Base-by-base conservation (phyloP, 2,888 invertebrate species). In the Aphelenchoides bicaudatus region DNA sequence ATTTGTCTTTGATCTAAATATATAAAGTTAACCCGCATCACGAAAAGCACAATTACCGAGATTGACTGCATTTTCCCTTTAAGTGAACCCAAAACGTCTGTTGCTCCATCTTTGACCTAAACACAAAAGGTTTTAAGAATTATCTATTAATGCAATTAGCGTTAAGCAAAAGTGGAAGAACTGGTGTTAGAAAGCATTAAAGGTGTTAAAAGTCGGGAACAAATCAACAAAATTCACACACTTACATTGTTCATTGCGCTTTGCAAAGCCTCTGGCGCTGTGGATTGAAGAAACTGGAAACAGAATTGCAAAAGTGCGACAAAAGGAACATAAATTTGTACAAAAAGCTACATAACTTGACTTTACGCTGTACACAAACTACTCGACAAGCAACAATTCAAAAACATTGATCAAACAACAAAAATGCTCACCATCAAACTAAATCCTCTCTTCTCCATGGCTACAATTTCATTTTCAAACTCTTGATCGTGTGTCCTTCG, bases 401-500 rank as follows among this genome's bases (percentile, higher is more conserved):
- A n/a, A 10, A 43, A 43, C 25, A 25, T 27, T n/a, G 37, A 23
- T 21, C 21, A 30, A 51, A 51, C 19, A 19, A 8, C 8, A 43
- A 21, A n/a, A 19, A 13, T 3, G 39, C 52, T 51, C 25, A 51
- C 52, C 21, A 25, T 21, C 1, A 28, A 25, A 16, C 13, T 51
- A 3, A 46, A 51, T 28, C 39, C 21, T 13, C 39, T 51, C n/a
- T 39, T 13, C 19, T 51, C 52, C 23, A 51, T 23, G 2, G 19
- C 21, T 27, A n/a, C 16, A 23, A 51, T 51, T 81, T 94, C 93
- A 78, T 88, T 85, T 81, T 96, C 94, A 81, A 96, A 96, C 79
- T 93, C 90, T 80, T 94, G 94, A 31, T 88, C 88, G 80, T 91
- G 90, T 0, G 91, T 91, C 59, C 88, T 84, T 0, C 93, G 93